A percentile compares a stretch with the other conserved stretches of the same genome.
These are phyloP conservation scores for Anguilla japonica DNA, from an alignment of 2,113 vertebrate species.

Conservation along the genomic window DNA sequence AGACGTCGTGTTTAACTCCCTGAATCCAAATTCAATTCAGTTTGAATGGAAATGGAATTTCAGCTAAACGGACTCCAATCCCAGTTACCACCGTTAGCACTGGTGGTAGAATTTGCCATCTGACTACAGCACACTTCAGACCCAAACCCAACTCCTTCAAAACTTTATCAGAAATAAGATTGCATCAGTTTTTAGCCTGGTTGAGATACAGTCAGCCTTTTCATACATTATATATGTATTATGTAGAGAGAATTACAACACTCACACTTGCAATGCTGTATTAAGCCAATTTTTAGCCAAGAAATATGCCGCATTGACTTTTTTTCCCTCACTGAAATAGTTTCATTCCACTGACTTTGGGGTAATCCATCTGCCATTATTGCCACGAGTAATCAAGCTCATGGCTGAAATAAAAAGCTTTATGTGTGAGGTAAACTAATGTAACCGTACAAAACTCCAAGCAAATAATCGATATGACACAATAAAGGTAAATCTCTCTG, in stretches of 20 bases:
- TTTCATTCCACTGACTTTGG: background rate
- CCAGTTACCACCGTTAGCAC: no score
- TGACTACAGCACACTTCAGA: background rate
- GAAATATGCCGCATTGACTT: no score
- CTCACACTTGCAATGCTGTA: background rate
- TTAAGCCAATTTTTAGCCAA: background rate
- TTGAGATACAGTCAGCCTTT: no score
- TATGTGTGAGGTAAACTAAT: background rate
- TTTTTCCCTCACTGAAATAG: no score
- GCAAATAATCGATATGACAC: background rate
- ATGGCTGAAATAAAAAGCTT: background rate
- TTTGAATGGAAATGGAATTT: no score
- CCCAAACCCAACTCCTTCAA: background rate
- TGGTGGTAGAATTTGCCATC: background rate
- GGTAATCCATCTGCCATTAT: background rate
- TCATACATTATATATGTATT: no score
- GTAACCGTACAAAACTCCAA: no score
- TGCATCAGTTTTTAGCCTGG: background rate
- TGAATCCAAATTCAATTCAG: no score
- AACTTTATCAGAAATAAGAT: background rate
- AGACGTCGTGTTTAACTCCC: no score
- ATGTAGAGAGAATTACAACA: no score
- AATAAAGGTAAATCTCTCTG: background rate
- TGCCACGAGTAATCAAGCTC: background rate
- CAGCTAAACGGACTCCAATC: no score